Conservation (phyloP, 2,113 vertebrate species). For the Aphyosemion australe region DNA sequence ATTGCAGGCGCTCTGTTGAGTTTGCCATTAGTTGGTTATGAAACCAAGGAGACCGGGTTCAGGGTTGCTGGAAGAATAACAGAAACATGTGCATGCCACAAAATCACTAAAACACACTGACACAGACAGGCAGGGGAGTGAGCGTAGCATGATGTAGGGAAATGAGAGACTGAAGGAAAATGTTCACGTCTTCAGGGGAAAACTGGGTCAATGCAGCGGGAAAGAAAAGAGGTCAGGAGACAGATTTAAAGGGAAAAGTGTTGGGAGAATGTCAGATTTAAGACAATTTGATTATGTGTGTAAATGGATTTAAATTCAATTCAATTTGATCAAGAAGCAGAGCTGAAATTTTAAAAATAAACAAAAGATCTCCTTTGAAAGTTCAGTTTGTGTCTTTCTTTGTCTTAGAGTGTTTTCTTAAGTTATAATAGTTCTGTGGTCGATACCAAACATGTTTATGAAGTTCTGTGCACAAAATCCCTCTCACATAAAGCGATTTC, state of each 20-base stretch:
- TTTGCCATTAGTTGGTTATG: constrained; percentile 63
- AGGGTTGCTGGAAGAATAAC: constrained; percentile 48
- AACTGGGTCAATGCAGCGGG: constrained; percentile 48
- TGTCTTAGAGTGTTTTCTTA: no score
- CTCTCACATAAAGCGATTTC: no score
- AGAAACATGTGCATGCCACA: not conserved
- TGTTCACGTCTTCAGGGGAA: constrained; percentile 17
- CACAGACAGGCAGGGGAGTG: constrained; percentile 17
- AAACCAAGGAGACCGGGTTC: constrained; percentile 48
- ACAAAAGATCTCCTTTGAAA: no score
- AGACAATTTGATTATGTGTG: no score
- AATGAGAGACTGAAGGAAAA: constrained; percentile 33
- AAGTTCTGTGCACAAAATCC: no score
- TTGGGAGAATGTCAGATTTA: no score
- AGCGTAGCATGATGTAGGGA: constrained; percentile 26
- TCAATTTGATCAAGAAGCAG: no score
- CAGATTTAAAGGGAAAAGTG: constrained; percentile 10
- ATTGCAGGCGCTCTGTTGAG: constrained; percentile 55
- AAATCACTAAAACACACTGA: constrained; percentile 35
- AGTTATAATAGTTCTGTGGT: no score
- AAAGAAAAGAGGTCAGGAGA: constrained; percentile 4
- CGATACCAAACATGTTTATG: no score
- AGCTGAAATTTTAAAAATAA: no score
- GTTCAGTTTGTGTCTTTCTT: no score
- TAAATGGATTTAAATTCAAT: no score